Evolutionary conservation across 2,888 invertebrate genomes (phyloP), one percentile per base, ranked within the genome.

Genomic region (Dione juno): DNA sequence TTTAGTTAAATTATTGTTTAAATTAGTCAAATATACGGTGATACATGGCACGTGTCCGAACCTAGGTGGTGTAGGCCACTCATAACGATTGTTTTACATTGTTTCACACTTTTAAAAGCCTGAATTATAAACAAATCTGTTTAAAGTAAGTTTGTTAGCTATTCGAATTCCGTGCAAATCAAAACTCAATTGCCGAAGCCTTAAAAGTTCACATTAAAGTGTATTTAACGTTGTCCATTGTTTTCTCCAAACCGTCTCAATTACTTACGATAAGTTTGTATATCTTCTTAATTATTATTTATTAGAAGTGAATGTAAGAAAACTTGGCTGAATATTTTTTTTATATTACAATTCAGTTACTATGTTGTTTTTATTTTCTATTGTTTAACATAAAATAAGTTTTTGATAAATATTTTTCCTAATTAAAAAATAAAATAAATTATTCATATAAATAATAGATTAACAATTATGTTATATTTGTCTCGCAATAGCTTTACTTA

Each of bases 1-100:
- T 66, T 61, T 61, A 48, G 54, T 66, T 59, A 14, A 59, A 70
- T 19, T 70, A 66, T 53, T 53, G 58, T 40, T 61, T 13, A 52
- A 53, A 61, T 21, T 52, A 37, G 10, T 37, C 52, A 58, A 69
- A 64, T 50, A 58, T 53, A 66, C 66, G 70, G 66, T 61, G 43
- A 50, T 64, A 70, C 70, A 70, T 57, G 75, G 78, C 78, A 77
- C 78, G 78, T 78, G 78, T 77, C 77, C 54, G 45, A 63, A 53
- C 53, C 54, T 52, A 19, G 50, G 37, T 63, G 66, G 45, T 66
- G 45, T 45, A 59, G 53, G 61, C 43, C 52, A 66, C 53, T 61
- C 53, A 21, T 66, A 35, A 67, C 61, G 43, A 35, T 52, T 43
- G 45, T 67, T 67, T 53, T 61, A 53, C 41, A 53, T 45, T 11